Base-by-base conservation (phyloP, 2,797 vertebrate species). In the Varecia variegata region DNA sequence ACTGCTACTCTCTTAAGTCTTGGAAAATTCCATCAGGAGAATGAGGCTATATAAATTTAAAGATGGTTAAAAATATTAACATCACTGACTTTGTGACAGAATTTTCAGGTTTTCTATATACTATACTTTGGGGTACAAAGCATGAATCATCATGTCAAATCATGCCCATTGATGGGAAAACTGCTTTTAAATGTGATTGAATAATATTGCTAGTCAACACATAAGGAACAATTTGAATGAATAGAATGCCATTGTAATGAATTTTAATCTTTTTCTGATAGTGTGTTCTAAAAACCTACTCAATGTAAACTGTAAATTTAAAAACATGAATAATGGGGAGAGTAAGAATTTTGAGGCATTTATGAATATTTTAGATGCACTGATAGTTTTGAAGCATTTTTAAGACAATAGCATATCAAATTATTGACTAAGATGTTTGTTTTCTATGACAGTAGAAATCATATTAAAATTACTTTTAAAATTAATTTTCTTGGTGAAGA, bases 151-250 rank as follows among this genome's bases (percentile, higher is more conserved):
- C 40, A 82, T 95, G 96, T 30, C 1, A 79, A 70, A 84, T 96
- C 81, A 90, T 95, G 30, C 73, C 87, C 52, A 65, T 86, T 96
- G 92, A 97, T 92, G 85, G n/a, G 92, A 94, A 82, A 79, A 86
- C 84, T 85, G 84, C 93, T 93, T 97, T 96, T 96, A 93, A 97
- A 96, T 96, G 35, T 89, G 87, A 96, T 95, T 80, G 20, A 87
- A 56, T 67, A 93, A 73, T 65, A 52, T 74, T 93, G 23, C 71
- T 86, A 65, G 43, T 68, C 43, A 95, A 73, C 43, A 92, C 56
- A 81, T 14, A 32, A 14, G 45, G 30, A 76, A 47, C 54, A 74
- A 52, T 83, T 88, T 97, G 79, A 92, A 50, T 54, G 56, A 95
- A 82, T 85, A 71, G 58, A 79, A 56, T 43, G 56, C n/a, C 67